Evolutionary conservation across 2,888 invertebrate genomes (phyloP), one percentile per base, ranked within the genome.

Genomic region (Blomia tropicalis): DNA sequence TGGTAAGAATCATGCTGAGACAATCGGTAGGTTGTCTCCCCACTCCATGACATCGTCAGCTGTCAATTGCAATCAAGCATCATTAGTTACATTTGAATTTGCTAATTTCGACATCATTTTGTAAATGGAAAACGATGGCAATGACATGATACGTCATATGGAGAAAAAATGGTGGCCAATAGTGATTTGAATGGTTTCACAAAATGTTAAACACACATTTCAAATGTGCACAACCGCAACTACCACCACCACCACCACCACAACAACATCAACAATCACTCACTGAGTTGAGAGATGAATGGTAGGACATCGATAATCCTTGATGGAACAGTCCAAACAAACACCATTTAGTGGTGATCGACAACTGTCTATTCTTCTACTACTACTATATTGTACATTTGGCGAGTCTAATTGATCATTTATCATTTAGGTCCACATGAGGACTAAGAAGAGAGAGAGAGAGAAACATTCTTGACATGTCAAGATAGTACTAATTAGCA

Each of bases 81-180:
- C 51, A 47, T 47, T 47, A 47, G 51, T 47, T 47, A 47, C 51
- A 47, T 47, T 47, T 47, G 51, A 47, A 47, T 47, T 47, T 47
- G 51, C 51, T 47, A 47, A 47, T 47, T 47, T 47, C 51, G 27
- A 7, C 51, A 25, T 47, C 7, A 47, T 47, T 47, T 47, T 11
- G 14, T 17, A 41, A 14, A 17, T 41, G 41, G n/a, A n/a, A n/a
- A n/a, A n/a, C n/a, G n/a, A n/a, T n/a, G n/a, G n/a, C n/a, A n/a
- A n/a, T n/a, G n/a, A n/a, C n/a, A n/a, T n/a, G n/a, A n/a, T n/a
- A n/a, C n/a, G n/a, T n/a, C n/a, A n/a, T n/a, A n/a, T n/a, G n/a
- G n/a, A n/a, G n/a, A n/a, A n/a, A n/a, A n/a, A n/a, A n/a, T n/a
- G n/a, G n/a, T n/a, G n/a, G n/a, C n/a, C n/a, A n/a, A n/a, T n/a